These are phyloP conservation scores for Calypte anna DNA, from an alignment of 2,113 vertebrate genomes.

Conservation along the genomic window DNA sequence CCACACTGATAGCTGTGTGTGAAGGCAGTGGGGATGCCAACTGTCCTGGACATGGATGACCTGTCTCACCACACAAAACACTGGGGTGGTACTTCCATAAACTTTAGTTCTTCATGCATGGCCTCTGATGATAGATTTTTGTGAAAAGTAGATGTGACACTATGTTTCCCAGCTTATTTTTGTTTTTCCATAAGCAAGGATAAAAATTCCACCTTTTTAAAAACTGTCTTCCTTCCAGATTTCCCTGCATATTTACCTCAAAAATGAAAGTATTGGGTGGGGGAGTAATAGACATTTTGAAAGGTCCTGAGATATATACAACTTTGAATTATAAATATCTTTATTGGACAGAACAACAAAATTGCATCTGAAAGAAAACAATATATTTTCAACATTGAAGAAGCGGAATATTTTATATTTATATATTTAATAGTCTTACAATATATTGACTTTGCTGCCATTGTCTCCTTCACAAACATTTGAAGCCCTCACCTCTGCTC, in stretches of 20 bases:
- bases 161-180: not conserved
- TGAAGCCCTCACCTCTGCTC: not conserved
- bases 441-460: not conserved
- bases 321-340: not conserved
- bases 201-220: not conserved
- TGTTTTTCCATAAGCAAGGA: not conserved
- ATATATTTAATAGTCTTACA: not conserved
- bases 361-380: not conserved
- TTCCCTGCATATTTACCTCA: not conserved
- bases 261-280: not conserved
- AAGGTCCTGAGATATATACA: not conserved
- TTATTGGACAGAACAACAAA: not conserved
- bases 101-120: not conserved
- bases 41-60: rapidly evolving
- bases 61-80: not conserved
- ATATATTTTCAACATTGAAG: not conserved
- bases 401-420: not conserved
- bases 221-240: not conserved
- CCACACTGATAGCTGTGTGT: rapidly evolving
- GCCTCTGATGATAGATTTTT: not conserved
- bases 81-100: not conserved
- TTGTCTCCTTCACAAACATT: not conserved
- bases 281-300: not conserved
- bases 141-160: not conserved
- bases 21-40: not conserved